phyloP scores from a whole-genome alignment of 2,113 vertebrate genomes.

The Eclectus roratus region DNA sequence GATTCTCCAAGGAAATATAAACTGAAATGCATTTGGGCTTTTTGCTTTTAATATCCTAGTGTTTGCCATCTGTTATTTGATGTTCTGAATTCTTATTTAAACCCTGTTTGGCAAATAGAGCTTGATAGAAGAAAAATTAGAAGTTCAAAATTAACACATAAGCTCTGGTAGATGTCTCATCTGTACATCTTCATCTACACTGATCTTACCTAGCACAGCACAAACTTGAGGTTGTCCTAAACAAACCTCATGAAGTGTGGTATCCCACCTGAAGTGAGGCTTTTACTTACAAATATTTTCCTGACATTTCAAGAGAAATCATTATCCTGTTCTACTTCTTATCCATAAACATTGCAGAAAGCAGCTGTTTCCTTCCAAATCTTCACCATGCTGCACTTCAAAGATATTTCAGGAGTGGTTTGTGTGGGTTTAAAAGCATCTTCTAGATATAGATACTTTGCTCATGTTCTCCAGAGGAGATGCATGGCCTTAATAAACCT shows the following conservation, averaged over 20 bases:
- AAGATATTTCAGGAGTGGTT: background rate
- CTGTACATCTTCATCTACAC: background rate
- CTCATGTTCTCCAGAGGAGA: background rate
- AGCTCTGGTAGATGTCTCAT: background rate
- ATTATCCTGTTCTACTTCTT: background rate
- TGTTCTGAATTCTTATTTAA: constrained; percentile 55
- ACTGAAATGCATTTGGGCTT: background rate
- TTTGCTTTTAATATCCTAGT: constrained; percentile 26
- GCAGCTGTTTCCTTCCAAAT: background rate
- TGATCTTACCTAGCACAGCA: background rate
- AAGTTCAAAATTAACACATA: constrained; percentile 5
- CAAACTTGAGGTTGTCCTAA: background rate
- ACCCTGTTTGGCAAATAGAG: constrained; percentile 5
- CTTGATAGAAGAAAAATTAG: background rate
- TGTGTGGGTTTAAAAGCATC: background rate
- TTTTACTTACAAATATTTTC: background rate
- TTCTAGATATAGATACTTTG: background rate
- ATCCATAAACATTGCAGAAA: background rate
- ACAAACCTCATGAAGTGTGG: background rate
- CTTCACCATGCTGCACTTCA: background rate
- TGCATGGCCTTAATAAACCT: background rate
- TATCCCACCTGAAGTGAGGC: background rate
- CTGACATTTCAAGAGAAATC: background rate
- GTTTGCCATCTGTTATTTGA: constrained; percentile 47
- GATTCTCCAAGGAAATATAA: constrained; percentile 7